Conservation (phyloP, 2,888 invertebrate genomes). For the Pachydiplax longipennis region DNA sequence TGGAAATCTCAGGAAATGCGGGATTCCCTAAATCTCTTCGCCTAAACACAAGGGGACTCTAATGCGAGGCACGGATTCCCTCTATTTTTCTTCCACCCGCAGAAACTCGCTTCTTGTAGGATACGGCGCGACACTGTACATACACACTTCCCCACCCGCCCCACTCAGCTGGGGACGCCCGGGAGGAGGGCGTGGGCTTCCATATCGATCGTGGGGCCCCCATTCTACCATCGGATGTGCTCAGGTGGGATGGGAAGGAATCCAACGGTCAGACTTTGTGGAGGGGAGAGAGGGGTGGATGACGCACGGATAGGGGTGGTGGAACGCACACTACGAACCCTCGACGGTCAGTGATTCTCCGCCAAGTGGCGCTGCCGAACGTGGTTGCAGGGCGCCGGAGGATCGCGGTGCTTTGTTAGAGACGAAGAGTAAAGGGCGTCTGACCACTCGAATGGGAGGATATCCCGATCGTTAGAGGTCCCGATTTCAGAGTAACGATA, state of each 20-base stretch:
- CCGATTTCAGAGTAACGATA: too few relatives aligned
- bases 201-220: constrained; percentile 12
- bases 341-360: neutral
- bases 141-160: neutral
- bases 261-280: neutral
- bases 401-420: neutral
- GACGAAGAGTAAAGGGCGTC: too few relatives aligned
- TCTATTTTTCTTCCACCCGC: too few relatives aligned
- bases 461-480: too few relatives aligned
- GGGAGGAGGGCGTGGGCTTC: constrained; percentile 9
- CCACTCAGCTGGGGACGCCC: neutral
- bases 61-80: too few relatives aligned
- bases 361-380: neutral
- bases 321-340: neutral
- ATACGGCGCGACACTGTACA: neutral
- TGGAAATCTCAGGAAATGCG: neutral
- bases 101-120: too few relatives aligned
- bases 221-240: neutral
- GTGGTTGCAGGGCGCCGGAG: neutral
- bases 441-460: too few relatives aligned
- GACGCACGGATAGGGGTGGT: neutral
- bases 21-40: neutral
- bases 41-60: neutral
- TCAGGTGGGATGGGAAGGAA: neutral
- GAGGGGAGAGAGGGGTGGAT: neutral